A percentile compares a stretch with the other conserved stretches of the same genome.
Evolutionary conservation across 2,797 vertebrate genomes (phyloP).

Genomic region (Columba guinea): DNA sequence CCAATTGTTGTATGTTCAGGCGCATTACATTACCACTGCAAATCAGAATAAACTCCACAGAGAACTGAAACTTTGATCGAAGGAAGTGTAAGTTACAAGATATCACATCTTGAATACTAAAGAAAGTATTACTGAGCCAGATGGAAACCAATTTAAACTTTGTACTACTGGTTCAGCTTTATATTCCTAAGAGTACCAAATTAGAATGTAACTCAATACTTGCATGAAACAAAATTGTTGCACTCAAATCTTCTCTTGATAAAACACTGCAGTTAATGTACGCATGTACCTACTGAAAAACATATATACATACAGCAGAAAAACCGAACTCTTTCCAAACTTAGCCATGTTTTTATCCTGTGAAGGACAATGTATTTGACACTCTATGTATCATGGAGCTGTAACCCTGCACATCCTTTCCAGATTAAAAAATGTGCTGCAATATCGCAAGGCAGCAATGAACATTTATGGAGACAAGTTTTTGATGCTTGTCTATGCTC

Average conservation of each 20-base stretch:
- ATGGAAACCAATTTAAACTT: conserved; percentile 61
- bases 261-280: not conserved
- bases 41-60: not conserved
- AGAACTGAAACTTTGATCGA: not conserved
- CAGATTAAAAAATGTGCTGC: not conserved
- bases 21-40: not conserved
- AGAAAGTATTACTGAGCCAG: conserved; percentile 37
- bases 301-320: not conserved
- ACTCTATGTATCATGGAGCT: not conserved
- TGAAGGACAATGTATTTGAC: not conserved
- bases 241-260: not conserved
- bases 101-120: not conserved
- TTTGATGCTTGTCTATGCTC: not conserved
- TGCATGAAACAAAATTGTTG: not conserved
- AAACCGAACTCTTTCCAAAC: not conserved
- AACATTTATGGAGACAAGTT: not conserved
- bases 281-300: not conserved
- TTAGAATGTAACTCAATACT: conserved; percentile 4
- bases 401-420: not conserved
- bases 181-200: not conserved
- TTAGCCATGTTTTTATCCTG: not conserved
- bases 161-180: conserved; percentile 30
- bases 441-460: not conserved
- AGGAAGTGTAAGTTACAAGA: not conserved
- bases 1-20: not conserved